Base-by-base conservation (phyloP, 2,888 invertebrate species). In the Griposia aprilina region DNA sequence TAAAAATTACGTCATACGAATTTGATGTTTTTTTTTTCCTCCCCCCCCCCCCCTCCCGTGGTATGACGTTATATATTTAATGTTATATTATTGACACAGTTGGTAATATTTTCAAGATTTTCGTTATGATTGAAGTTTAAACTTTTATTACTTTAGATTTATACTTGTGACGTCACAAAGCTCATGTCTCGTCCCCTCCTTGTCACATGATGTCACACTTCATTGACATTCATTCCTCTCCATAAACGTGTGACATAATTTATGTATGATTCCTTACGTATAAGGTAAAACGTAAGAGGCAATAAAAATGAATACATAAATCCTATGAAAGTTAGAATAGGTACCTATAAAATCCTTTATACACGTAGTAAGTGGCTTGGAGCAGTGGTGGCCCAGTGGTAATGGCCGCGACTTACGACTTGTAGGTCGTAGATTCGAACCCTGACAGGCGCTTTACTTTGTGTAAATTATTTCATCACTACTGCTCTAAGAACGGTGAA, bases 241-340 rank as follows among this genome's bases (percentile, higher is more conserved):
- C 20, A 13, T 2, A 23, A 23, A 23, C 10, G 23, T 68, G 30
- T 52, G 10, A 23, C 50, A 30, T 55, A 52, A 36, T 15, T 30
- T 30, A 36, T 36, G n/a, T n/a, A 69, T 55, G 1, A 67, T 67
- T 26, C 30, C 13, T 20, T 69, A 50, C n/a, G 26, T 26, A 23
- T 26, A 26, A 26, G 4, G 17, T 17, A 55, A 30, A 30, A 11
- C 73, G n/a, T 41, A 73, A 74, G 55, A 17, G 23, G 73, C 17
- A 73, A 48, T 74, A 57, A 57, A 59, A 73, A 74, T 74, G 8
- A 57, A 73, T 57, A 30, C 73, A 57, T 48, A n/a, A n/a, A 55
- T 55, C 2, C 62, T 45, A 41, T 15, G 30, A 76, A 41, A 76
- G 30, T 76, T 76, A 55, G 41, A 76, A 76, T n/a, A 36, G 30